Conservation (phyloP, 2,797 vertebrate species). For the Rhinatrema bivittatum region DNA sequence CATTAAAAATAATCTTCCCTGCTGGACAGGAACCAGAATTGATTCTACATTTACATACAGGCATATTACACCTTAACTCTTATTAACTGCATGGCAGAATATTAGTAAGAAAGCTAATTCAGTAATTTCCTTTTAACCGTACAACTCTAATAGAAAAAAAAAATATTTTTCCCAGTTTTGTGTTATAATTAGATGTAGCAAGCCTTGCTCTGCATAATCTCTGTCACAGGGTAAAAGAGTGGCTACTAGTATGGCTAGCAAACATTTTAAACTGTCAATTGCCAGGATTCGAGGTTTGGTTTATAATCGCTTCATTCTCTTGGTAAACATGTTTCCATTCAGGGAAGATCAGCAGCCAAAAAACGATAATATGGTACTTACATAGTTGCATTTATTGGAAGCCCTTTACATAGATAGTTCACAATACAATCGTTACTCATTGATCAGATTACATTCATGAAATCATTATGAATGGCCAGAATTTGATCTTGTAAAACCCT, state of each 20-base stretch:
- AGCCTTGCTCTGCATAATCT: not conserved
- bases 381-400: too few species aligned
- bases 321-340: too few species aligned
- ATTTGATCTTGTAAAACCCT: too few species aligned
- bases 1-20: too few species aligned
- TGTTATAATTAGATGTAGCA: slow-evolving; percentile 4
- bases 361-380: too few species aligned
- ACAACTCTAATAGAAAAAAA: slow-evolving; percentile 9
- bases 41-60: too few species aligned
- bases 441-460: too few species aligned
- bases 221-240: not conserved
- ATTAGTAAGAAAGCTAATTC: slow-evolving; percentile 7
- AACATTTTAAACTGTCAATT: slow-evolving; percentile 2
- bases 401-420: too few species aligned
- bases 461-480: too few species aligned
- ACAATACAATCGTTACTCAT: too few species aligned
- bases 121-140: slow-evolving; percentile 5
- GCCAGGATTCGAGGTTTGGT: slow-evolving; percentile 8
- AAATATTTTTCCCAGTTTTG: slow-evolving; percentile 4
- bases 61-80: slow-evolving; percentile 13
- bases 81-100: slow-evolving; percentile 14
- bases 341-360: too few species aligned
- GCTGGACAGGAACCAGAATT: too few species aligned
- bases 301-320: slow-evolving; percentile 13
- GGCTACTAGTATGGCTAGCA: not conserved